phyloP scores from a whole-genome alignment of 2,888 invertebrate species.

The Cenopis cana region DNA sequence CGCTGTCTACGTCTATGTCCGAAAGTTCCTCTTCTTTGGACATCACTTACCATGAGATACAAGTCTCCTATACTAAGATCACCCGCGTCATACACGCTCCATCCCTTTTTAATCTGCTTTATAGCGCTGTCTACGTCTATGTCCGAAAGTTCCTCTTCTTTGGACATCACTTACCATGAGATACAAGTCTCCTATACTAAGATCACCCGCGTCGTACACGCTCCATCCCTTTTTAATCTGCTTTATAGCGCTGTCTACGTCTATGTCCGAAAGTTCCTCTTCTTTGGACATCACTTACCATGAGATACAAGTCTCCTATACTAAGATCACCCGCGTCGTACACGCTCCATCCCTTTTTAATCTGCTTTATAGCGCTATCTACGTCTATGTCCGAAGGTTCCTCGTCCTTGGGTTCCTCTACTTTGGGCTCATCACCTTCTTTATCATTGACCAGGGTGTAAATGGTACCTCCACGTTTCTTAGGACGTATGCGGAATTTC shows the following conservation, averaged over 20 bases:
- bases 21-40: neutral
- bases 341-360: conserved; percentile 91
- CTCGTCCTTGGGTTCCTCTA: conserved; percentile 47
- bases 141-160: neutral
- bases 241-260: conserved; percentile 46
- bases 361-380: conserved; percentile 72
- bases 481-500: conserved; percentile 75
- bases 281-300: conserved; percentile 79
- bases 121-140: conserved; percentile 75
- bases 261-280: neutral
- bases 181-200: conserved; percentile 96
- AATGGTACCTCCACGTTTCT: conserved; percentile 73
- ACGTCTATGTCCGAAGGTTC: conserved; percentile 64
- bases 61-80: too few species aligned
- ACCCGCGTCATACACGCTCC: too few species aligned
- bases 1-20: conserved; percentile 59
- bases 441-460: conserved; percentile 68
- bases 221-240: conserved; percentile 92
- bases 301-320: conserved; percentile 95
- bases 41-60: too few species aligned
- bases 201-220: too few species aligned
- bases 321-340: conserved; percentile 91
- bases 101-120: too few species aligned
- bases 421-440: conserved; percentile 50
- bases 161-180: conserved; percentile 87